Percentiles rank a stretch among this genome's conserved stretches.
Conservation (phyloP, 2,113 vertebrate genomes). For the Eptesicus fuscus region DNA sequence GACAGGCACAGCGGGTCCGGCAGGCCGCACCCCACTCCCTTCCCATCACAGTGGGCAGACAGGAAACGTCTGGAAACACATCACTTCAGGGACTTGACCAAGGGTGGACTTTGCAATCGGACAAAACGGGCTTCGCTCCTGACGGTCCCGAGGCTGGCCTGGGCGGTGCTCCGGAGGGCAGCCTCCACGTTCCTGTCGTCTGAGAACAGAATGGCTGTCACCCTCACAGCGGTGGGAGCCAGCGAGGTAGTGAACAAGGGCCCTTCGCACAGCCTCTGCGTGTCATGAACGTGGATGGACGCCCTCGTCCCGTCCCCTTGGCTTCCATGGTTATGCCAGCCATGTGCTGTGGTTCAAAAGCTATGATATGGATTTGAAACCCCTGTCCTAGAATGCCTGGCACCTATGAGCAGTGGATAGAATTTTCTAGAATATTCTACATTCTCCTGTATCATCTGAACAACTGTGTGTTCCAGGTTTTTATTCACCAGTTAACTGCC, state of each 20-base stretch:
- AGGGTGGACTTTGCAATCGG: too few species aligned
- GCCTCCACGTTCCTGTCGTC: background rate
- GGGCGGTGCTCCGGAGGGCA: background rate
- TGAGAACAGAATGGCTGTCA: background rate
- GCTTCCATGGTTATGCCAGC: fast-evolving
- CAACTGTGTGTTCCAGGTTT: background rate
- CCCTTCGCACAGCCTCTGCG: background rate
- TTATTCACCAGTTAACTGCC: too few species aligned
- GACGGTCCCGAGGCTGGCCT: fast-evolving
- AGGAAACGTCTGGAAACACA: background rate
- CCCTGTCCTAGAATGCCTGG: too few species aligned
- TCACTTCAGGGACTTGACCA: background rate
- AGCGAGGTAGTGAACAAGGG: too few species aligned
- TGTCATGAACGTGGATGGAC: too few species aligned
- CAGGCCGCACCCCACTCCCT: background rate
- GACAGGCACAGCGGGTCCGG: background rate
- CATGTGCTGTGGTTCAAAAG: background rate
- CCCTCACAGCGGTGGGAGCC: background rate
- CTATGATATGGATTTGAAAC: too few species aligned
- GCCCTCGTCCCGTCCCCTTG: too few species aligned
- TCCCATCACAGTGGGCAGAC: fast-evolving
- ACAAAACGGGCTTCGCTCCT: background rate
- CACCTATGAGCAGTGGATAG: fast-evolving
- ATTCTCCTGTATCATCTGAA: background rate
- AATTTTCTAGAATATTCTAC: background rate